Percentiles rank a stretch among this genome's conserved stretches.
Evolutionary conservation across 2,888 invertebrate species (phyloP).

Genomic region (Diloba caeruleocephala): DNA sequence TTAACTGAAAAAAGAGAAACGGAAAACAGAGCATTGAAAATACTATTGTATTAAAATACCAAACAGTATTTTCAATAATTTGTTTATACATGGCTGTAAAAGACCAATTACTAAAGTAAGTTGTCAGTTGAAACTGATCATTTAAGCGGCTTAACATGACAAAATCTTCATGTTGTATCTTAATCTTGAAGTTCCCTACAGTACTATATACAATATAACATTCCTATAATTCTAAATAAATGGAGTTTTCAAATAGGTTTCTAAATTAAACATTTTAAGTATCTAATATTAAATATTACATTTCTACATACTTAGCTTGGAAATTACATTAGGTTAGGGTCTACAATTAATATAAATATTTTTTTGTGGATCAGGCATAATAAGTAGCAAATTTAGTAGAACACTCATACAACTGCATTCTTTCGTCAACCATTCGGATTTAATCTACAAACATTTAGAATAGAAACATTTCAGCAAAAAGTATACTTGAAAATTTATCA

Average conservation of each 20-base stretch:
- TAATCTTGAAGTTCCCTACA: neutral
- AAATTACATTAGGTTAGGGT: slow-evolving; percentile 24
- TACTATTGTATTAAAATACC: too few species aligned
- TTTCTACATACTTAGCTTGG: too few species aligned
- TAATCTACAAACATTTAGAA: slow-evolving; percentile 1
- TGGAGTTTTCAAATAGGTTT: too few species aligned
- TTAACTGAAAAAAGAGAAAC: slow-evolving; percentile 13
- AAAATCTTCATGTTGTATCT: slow-evolving; percentile 4
- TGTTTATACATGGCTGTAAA: too few species aligned
- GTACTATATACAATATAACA: slow-evolving; percentile 8
- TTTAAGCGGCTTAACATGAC: slow-evolving; percentile 14
- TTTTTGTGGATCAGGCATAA: slow-evolving; percentile 2
- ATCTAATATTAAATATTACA: too few species aligned
- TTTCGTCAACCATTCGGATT: slow-evolving; percentile 8
- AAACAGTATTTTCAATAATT: too few species aligned
- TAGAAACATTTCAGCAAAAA: slow-evolving; percentile 1
- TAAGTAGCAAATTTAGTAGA: neutral
- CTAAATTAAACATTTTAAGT: too few species aligned
- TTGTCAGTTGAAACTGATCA: neutral
- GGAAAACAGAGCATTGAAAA: neutral
- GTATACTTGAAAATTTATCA: slow-evolving; percentile 19
- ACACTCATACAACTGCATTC: slow-evolving; percentile 25
- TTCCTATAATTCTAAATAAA: slow-evolving; percentile 11
- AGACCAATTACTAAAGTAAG: too few species aligned
- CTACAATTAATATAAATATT: slow-evolving; percentile 2